phyloP scores from a whole-genome alignment of 2,113 vertebrate species.

The Microtus pennsylvanicus region DNA sequence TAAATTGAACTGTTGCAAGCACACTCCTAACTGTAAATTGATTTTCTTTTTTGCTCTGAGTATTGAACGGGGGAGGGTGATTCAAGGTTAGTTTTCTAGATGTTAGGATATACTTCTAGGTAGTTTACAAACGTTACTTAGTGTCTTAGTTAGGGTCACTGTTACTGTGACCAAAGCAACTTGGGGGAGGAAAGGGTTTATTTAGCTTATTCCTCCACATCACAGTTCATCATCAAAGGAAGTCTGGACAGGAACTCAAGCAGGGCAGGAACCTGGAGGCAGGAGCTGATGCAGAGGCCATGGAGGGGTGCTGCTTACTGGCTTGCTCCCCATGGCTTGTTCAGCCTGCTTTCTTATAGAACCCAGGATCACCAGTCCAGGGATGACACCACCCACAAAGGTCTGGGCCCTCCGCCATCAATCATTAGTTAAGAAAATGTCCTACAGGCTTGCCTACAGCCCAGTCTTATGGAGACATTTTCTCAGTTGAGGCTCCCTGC shows the following conservation, averaged over 20 bases:
- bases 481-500: background rate
- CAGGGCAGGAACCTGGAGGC: background rate
- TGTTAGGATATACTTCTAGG: background rate
- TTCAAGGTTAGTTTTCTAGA: background rate
- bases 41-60: slow-evolving; percentile 3
- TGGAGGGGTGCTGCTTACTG: background rate
- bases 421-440: background rate
- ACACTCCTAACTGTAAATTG: background rate
- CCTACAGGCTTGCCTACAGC: background rate
- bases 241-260: background rate
- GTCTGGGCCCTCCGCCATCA: no score
- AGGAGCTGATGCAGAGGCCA: background rate
- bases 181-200: background rate
- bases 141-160: background rate
- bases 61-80: background rate
- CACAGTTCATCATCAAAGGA: background rate
- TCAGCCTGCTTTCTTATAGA: background rate
- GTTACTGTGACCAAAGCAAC: background rate
- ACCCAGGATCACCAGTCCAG: background rate
- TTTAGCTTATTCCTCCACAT: background rate
- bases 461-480: background rate
- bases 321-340: background rate
- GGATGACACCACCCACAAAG: background rate
- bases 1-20: slow-evolving; percentile 10
- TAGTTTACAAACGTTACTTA: background rate